Evolutionary conservation across 2,888 invertebrate genomes (phyloP), one percentile per base, ranked within the genome.

Genomic region (Acleris holmiana): DNA sequence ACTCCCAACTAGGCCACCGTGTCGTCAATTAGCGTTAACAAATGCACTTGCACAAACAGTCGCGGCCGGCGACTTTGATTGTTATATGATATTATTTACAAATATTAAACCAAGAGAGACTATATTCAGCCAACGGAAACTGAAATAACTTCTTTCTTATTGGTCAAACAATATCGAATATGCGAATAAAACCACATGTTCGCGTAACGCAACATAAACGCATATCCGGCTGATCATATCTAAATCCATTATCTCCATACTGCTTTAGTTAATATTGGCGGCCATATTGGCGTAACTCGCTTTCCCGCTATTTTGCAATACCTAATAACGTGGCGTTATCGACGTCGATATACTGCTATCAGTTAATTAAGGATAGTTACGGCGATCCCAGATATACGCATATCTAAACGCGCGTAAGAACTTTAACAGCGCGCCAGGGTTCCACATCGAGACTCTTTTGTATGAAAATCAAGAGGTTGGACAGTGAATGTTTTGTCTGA

Each of bases 281-380:
- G 48, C 44, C 18, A 46, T 57, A 57, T 63, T 63, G 63, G 63
- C 64, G 53, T 54, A 70, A 67, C 53, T 64, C 57, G 47, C 65
- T 68, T 63, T 64, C 64, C 66, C 64, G 68, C 68, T 59, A 65
- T 58, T 64, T 54, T 50, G 61, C 60, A 51, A 68, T 51, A 62
- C 54, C 65, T 58, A 64, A 64, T 53, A 65, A 67, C 57, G 63
- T 66, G 48, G 13, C 49, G 61, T 67, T 71, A 72, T 72, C 71
- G 54, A 63, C 67, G 67, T 68, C 68, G 68, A 71, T 71, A 73
- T 48, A 47, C 55, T 55, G 61, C 67, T 73, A 73, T 74, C 74
- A 69, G 71, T 67, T 70, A 71, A 74, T 73, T 73, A 73, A 69
- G 70, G 66, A 68, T 63, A 67, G 65, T 67, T 50, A 50, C 60